Conservation (phyloP, 2,888 invertebrate genomes). For the Ecliptopera silaceata region DNA sequence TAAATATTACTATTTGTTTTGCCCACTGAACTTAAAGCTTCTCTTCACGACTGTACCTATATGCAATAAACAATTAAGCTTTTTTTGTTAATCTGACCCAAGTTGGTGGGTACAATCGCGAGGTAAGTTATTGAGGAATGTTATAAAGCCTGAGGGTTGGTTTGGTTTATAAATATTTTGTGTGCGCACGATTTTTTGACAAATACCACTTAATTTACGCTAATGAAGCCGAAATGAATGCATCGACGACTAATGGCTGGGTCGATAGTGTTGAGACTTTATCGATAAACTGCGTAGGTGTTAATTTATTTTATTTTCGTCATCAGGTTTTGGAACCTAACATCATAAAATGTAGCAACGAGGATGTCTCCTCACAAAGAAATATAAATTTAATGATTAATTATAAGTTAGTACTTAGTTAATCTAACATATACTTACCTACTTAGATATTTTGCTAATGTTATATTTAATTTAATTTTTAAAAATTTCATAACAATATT, state of each 20-base stretch:
- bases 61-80: constrained; percentile 53
- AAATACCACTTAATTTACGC: constrained; percentile 81
- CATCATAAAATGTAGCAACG: background rate
- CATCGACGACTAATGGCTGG: constrained; percentile 63
- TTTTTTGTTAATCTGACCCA: constrained; percentile 42
- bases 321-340: constrained; percentile 2
- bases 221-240: constrained; percentile 78
- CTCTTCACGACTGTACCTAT: constrained; percentile 30
- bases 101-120: constrained; percentile 56
- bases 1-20: background rate
- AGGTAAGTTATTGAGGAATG: constrained; percentile 61
- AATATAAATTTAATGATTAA: too few species aligned
- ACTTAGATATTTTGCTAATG: too few species aligned
- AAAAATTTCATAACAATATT: too few species aligned
- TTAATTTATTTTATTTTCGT: constrained; percentile 24
- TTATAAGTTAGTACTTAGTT: too few species aligned
- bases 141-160: constrained; percentile 57
- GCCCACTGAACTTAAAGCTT: background rate
- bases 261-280: constrained; percentile 51
- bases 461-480: too few species aligned
- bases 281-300: constrained; percentile 39
- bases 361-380: too few species aligned
- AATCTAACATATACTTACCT: too few species aligned
- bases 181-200: constrained; percentile 72
- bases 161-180: constrained; percentile 75